Evolutionary conservation across 1,140 invertebrate genomes (phyloP), one percentile per base, ranked within the genome.

Genomic region (Hyphantria cunea): DNA sequence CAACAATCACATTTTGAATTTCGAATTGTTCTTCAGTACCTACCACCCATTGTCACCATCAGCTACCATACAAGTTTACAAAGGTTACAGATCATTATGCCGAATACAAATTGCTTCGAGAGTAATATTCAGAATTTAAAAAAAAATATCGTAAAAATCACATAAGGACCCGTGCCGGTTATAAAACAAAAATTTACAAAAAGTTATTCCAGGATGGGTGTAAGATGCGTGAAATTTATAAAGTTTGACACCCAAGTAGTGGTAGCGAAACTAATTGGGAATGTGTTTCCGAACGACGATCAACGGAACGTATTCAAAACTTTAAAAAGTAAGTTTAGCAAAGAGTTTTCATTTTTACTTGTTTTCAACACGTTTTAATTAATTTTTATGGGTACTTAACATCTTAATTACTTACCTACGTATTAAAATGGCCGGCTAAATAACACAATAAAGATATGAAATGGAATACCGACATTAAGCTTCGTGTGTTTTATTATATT

Each of bases 191-290:
- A 69, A 59, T 65, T 50, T 32, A 60, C 48, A 60, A 51, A 47
- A 62, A 64, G 42, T 47, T 34, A 37, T 52, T 60, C 65, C 59
- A 68, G 64, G 48, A 55, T 25, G 25, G 8, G 62, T 53, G 56
- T 69, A 63, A 69, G 62, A 56, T 32, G 34, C 66, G 64, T 66
- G 64, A 69, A 69, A 68, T 64, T 69, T 34, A 70, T 66, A 55
- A 64, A 50, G 45, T 15, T 15, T 58, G 66, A 73, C 70, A 66
- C 70, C 70, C 70, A 72, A 67, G 70, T 62, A 45, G 69, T 32
- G 42, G 58, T 33, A 42, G 41, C 51, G 14, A 48, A 42, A 54
- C 50, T 61, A 61, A 61, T 61, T 54, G 51, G 52, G 41, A 62
- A 63, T 63, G 44, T 47, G 42, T 54, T 54, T 31, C 52, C 13